Conservation (phyloP, 30 jellyfish, hydroid and myxozoan species). For the Rhopilema esculentum region DNA sequence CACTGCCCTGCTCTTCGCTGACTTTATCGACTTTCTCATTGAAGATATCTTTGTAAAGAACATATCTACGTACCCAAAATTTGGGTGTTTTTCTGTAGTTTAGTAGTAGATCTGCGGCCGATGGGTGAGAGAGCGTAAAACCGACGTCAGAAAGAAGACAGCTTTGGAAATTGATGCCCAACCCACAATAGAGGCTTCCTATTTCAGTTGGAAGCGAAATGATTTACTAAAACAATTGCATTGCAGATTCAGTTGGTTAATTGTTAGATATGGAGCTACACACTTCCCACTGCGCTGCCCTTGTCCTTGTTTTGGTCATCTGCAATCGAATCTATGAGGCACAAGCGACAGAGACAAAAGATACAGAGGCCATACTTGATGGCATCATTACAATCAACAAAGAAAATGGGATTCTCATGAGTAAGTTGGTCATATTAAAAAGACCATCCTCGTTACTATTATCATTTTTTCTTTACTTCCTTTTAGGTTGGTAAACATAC, state of each 20-base stretch:
- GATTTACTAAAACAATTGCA: neutral
- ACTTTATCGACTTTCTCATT: too few species aligned
- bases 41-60: too few species aligned
- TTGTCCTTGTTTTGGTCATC: neutral
- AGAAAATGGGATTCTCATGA: constrained; percentile 29
- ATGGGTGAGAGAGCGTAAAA: too few species aligned
- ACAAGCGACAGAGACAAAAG: neutral
- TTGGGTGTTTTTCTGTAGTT: too few species aligned
- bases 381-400: constrained; percentile 35
- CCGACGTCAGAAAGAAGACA: too few species aligned
- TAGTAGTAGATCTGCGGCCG: too few species aligned
- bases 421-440: constrained; percentile 1
- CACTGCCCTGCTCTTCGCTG: too few species aligned
- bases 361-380: constrained; percentile 30
- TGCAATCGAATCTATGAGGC: neutral
- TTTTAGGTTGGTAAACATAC: too few species aligned
- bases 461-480: too few species aligned
- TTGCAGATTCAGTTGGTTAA: neutral
- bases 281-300: neutral
- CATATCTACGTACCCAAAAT: too few species aligned
- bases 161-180: too few species aligned
- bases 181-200: too few species aligned
- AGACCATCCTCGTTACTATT: neutral
- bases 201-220: neutral
- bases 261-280: neutral